These are phyloP conservation scores for Tillus elongatus DNA, from an alignment of 2,888 invertebrate species.

Conservation along the genomic window DNA sequence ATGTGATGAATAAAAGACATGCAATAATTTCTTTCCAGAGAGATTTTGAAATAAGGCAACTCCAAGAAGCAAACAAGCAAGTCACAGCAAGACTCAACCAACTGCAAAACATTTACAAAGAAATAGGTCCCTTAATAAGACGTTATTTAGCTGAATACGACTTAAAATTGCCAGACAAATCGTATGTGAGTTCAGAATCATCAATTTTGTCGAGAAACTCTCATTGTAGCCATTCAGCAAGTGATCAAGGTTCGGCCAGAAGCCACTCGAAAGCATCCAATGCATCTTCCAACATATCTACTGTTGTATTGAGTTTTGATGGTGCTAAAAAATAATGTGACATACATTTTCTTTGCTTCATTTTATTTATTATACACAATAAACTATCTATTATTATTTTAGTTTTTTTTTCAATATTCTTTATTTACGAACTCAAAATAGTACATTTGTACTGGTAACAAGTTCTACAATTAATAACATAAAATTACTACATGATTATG, in stretches of 20 bases:
- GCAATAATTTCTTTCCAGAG: conserved; percentile 36
- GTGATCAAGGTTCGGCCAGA: conserved; percentile 3
- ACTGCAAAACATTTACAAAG: conserved; percentile 35
- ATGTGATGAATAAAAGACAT: too few species aligned
- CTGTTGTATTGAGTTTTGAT: too few species aligned
- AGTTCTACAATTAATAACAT: too few species aligned
- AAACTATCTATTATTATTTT: too few species aligned
- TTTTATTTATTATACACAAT: too few species aligned
- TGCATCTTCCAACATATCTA: conserved; percentile 5
- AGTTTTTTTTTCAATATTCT: too few species aligned
- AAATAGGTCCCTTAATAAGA: conserved; percentile 30
- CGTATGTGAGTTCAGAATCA: conserved; percentile 14
- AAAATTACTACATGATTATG: too few species aligned
- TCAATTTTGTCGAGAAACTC: conserved; percentile 8
- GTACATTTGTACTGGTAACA: too few species aligned
- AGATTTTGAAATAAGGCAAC: conserved; percentile 49
- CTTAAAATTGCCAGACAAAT: conserved; percentile 27
- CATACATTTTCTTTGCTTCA: too few species aligned
- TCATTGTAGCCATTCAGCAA: not conserved
- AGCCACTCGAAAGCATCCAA: conserved; percentile 9
- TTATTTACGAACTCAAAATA: too few species aligned
- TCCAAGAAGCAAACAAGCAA: conserved; percentile 50
- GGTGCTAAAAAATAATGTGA: too few species aligned
- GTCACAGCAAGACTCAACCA: conserved; percentile 49
- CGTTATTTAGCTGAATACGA: conserved; percentile 30